Evolutionary conservation across 1,140 invertebrate genomes (phyloP).

Genomic region (Pantala flavescens): DNA sequence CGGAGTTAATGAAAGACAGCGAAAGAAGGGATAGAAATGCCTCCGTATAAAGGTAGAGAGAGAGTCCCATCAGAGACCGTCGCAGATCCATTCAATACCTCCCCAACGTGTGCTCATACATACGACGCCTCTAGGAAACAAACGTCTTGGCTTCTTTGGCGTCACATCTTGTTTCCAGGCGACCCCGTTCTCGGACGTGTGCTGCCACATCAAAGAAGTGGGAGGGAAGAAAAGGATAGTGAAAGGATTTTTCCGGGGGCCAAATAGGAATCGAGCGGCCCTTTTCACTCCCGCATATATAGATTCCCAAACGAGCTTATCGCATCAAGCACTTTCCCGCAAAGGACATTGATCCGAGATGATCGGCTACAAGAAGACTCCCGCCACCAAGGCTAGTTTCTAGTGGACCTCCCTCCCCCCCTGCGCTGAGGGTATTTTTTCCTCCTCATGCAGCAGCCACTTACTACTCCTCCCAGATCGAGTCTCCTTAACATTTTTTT

Average conservation of each 20-base stretch:
- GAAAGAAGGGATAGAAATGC: no score
- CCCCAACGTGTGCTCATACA: not conserved
- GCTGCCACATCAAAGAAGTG: not conserved
- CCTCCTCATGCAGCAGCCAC: not conserved
- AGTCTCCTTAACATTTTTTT: no score
- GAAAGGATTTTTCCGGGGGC: not conserved
- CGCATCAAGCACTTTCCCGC: not conserved
- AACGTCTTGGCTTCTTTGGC: not conserved
- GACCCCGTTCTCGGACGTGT: not conserved
- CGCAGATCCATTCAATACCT: not conserved
- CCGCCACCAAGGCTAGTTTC: not conserved
- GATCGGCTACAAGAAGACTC: not conserved
- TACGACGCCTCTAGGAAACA: not conserved
- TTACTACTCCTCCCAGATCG: not conserved
- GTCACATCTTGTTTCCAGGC: slow-evolving; percentile 1
- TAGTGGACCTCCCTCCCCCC: not conserved
- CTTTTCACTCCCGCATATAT: not conserved
- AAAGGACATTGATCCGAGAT: not conserved
- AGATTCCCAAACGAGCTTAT: not conserved
- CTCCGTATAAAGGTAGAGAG: no score
- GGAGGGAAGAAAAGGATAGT: not conserved
- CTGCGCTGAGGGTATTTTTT: not conserved
- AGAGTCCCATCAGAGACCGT: no score
- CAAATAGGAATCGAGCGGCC: not conserved
- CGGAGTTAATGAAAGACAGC: no score